phyloP scores from a whole-genome alignment of 2,113 vertebrate genomes.

The Eubucco bourcierii region DNA sequence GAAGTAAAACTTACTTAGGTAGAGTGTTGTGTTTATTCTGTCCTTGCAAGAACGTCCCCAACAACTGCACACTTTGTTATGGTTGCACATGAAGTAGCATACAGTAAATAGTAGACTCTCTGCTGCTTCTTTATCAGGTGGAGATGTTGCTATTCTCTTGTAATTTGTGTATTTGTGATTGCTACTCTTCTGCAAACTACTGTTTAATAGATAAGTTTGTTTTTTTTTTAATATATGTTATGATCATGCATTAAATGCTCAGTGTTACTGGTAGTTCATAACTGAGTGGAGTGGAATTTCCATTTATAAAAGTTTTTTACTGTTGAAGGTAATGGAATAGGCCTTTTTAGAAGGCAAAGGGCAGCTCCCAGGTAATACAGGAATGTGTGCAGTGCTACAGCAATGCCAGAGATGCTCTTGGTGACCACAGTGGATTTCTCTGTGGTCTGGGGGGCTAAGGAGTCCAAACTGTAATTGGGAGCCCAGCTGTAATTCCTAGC shows the following conservation, averaged over 20 bases:
- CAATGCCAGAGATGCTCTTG: neutral
- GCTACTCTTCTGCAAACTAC: neutral
- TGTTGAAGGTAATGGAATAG: neutral
- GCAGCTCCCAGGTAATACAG: neutral
- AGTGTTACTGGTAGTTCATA: neutral
- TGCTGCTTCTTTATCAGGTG: neutral
- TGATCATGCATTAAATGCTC: neutral
- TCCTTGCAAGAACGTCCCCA: neutral
- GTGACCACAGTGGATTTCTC: neutral
- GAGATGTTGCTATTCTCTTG: neutral
- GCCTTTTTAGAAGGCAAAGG: neutral
- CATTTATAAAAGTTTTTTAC: neutral
- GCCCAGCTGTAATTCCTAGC: neutral
- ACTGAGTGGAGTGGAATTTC: neutral
- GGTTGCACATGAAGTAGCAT: neutral
- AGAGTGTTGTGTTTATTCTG: rapidly evolving
- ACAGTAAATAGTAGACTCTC: neutral
- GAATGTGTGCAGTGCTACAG: rapidly evolving
- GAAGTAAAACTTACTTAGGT: rapidly evolving
- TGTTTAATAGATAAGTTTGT: neutral
- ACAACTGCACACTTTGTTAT: too few species aligned
- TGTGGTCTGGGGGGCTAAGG: neutral
- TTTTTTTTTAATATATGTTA: rapidly evolving
- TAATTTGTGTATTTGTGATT: neutral
- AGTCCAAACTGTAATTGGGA: neutral